These are phyloP conservation scores for Elaphurus davidianus DNA, from an alignment of 2,113 vertebrate species.

Conservation along the genomic window DNA sequence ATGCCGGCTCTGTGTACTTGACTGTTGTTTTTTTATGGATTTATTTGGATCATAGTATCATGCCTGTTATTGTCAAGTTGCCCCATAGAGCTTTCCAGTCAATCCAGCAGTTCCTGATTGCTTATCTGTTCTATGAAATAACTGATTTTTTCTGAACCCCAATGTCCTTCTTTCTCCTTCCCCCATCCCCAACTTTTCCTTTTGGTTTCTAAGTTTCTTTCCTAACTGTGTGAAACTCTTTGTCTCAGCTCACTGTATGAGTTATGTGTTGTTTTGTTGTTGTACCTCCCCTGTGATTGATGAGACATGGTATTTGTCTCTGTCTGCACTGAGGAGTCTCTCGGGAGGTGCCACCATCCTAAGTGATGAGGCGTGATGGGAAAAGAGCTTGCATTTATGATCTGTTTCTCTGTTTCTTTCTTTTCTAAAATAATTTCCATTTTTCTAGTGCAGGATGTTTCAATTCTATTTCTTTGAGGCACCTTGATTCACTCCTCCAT, in stretches of 20 bases:
- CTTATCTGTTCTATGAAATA: not conserved
- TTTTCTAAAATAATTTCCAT: not conserved
- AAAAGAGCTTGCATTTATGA: not conserved
- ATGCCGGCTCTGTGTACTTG: not conserved
- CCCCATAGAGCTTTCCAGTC: not conserved
- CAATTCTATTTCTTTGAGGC: not conserved
- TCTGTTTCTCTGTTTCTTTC: not conserved
- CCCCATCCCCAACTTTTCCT: not conserved
- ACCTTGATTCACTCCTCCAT: not conserved
- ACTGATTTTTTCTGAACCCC: not conserved
- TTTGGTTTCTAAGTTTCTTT: not conserved
- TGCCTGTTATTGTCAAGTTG: fast-evolving
- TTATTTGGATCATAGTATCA: not conserved
- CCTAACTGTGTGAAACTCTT: not conserved
- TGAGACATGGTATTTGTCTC: too few species aligned
- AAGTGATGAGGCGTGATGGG: not conserved
- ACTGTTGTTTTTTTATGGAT: not conserved
- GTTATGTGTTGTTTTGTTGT: too few species aligned
- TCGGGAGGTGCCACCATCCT: not conserved
- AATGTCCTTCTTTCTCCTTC: not conserved
- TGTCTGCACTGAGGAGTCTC: too few species aligned
- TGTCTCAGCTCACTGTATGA: not conserved
- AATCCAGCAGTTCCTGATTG: not conserved
- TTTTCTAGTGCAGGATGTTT: not conserved
- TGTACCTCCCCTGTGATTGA: too few species aligned